Evolutionary conservation across 2,888 invertebrate genomes (phyloP).

Genomic region (Ochlodes sylvanus): DNA sequence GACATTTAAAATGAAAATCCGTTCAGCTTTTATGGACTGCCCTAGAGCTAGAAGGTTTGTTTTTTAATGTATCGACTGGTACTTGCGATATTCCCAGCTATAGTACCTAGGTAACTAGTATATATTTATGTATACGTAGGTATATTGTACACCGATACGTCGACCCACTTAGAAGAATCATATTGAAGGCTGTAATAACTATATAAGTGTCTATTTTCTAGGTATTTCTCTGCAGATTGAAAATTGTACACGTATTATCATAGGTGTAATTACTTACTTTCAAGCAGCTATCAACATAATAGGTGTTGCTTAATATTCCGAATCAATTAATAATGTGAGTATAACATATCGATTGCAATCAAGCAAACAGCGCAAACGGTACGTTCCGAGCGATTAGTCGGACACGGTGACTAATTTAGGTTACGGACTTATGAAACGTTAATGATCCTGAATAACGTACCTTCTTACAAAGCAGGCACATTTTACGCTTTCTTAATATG

Average conservation of each 20-base stretch:
- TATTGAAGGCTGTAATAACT: too few relatives aligned
- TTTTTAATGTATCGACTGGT: too few relatives aligned
- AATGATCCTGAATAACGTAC: conserved; percentile 34
- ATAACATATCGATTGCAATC: conserved; percentile 35
- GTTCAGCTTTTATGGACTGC: too few relatives aligned
- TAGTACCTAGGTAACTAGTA: too few relatives aligned
- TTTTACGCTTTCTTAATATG: conserved; percentile 40
- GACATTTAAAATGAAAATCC: too few relatives aligned
- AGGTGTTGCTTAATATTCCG: background rate
- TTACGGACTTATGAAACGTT: conserved; percentile 37
- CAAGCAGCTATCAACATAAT: conserved; percentile 1
- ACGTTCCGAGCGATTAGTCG: conserved; percentile 51
- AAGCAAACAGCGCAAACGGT: conserved; percentile 26
- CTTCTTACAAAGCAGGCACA: conserved; percentile 11
- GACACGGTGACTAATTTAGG: conserved; percentile 51
- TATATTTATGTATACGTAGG: too few relatives aligned
- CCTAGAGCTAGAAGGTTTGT: too few relatives aligned
- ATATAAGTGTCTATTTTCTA: too few relatives aligned
- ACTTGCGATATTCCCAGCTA: too few relatives aligned
- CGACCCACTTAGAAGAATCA: too few relatives aligned
- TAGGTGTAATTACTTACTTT: background rate
- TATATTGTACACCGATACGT: too few relatives aligned
- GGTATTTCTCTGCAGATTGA: too few relatives aligned
- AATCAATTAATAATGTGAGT: conserved; percentile 12
- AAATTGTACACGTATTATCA: background rate